Evolutionary conservation across 1,140 invertebrate genomes (phyloP).

Genomic region (Gryllus bimaculatus): DNA sequence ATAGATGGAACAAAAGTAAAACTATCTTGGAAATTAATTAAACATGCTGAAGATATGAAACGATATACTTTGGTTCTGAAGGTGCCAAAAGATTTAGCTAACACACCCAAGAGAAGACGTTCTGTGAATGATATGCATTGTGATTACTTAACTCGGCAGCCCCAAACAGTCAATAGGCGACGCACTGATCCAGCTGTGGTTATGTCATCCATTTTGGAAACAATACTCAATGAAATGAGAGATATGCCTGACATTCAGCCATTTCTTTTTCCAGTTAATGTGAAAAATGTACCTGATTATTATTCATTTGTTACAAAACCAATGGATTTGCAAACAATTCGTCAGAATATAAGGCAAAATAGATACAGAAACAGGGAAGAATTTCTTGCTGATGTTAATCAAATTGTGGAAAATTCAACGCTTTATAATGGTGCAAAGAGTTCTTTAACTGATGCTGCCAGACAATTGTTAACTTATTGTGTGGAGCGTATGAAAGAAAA

Average conservation of each 20-base stretch:
- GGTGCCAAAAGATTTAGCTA: constrained; percentile 66
- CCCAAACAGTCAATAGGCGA: constrained; percentile 80
- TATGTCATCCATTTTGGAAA: constrained; percentile 83
- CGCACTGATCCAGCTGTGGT: constrained; percentile 94
- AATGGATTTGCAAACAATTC: constrained; percentile 95
- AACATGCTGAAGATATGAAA: constrained; percentile 74
- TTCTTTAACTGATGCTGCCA: constrained; percentile 75
- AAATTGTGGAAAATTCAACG: constrained; percentile 91
- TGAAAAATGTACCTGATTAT: constrained; percentile 88
- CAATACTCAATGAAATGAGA: constrained; percentile 88
- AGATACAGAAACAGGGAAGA: constrained; percentile 90
- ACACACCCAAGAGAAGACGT: constrained; percentile 52
- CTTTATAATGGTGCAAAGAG: constrained; percentile 86
- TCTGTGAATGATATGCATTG: constrained; percentile 67
- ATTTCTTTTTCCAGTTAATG: constrained; percentile 90
- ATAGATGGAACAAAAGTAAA: constrained; percentile 87
- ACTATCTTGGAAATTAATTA: constrained; percentile 67
- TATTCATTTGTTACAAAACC: constrained; percentile 83
- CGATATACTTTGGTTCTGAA: constrained; percentile 70
- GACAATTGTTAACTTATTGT: constrained; percentile 79
- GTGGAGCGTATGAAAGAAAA: constrained; percentile 78
- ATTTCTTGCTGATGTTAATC: constrained; percentile 88
- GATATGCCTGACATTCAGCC: constrained; percentile 84
- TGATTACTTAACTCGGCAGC: constrained; percentile 86
- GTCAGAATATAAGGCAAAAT: constrained; percentile 84